phyloP scores from a whole-genome alignment of 2,888 invertebrate species.

The Lasius fuliginosus region DNA sequence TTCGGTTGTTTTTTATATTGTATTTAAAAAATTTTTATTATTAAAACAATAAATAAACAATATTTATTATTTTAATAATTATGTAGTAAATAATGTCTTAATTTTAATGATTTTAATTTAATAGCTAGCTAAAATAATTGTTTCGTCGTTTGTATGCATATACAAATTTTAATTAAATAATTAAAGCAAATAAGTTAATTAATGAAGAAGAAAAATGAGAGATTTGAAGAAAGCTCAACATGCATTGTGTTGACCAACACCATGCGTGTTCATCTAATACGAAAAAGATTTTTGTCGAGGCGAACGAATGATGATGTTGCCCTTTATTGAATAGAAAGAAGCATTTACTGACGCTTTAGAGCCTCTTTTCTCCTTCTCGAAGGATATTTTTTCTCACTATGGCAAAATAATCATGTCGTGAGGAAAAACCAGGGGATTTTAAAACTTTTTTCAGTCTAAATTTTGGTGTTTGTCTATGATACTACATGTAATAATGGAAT shows the following conservation, averaged over 20 bases:
- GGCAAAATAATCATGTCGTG: background rate
- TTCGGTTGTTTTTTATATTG: background rate
- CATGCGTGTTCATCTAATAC: background rate
- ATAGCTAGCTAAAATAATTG: background rate
- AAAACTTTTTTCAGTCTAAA: background rate
- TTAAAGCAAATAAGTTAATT: background rate
- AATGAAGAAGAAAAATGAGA: conserved; percentile 4
- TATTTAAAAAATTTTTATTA: conserved; percentile 12
- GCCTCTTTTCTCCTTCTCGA: conserved; percentile 14
- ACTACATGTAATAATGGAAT: background rate
- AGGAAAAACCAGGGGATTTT: background rate
- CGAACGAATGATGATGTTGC: conserved; percentile 13
- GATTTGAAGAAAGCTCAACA: background rate
- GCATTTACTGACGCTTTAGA: conserved; percentile 44
- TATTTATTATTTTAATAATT: conserved; percentile 4
- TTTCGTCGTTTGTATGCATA: background rate
- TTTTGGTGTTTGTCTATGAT: background rate
- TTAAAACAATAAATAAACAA: too few relatives aligned
- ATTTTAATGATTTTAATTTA: conserved; percentile 4
- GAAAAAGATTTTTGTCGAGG: background rate
- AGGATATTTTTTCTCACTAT: background rate
- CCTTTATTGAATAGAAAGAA: conserved; percentile 8
- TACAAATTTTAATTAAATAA: conserved; percentile 14
- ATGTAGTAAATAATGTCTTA: background rate
- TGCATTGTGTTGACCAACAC: background rate